A percentile compares a stretch with the other conserved stretches of the same genome.
These are phyloP conservation scores for Cryptoblepharus egeriae DNA, from an alignment of 2,797 vertebrate species.

Conservation along the genomic window DNA sequence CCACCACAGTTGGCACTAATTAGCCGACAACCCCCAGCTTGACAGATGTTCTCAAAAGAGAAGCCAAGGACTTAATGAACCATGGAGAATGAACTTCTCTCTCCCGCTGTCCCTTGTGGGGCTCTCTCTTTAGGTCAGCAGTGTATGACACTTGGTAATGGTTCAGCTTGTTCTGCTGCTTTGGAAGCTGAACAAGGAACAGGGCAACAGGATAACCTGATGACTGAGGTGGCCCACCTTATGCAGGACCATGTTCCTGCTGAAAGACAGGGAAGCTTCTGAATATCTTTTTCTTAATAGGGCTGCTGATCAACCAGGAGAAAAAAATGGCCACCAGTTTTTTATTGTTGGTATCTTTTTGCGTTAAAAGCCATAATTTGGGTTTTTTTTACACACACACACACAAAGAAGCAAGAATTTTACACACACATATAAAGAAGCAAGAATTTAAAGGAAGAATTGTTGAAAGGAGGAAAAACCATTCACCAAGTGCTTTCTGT, in stretches of 20 bases:
- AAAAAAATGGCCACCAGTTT: too few relatives aligned
- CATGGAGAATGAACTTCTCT: accelerated
- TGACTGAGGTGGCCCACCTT: not conserved
- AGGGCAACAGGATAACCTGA: not conserved
- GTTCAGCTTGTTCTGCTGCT: not conserved
- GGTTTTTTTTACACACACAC: too few relatives aligned
- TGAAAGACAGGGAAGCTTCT: not conserved
- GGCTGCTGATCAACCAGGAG: too few relatives aligned
- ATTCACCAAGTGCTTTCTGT: slow-evolving; percentile 53
- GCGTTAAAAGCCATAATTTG: too few relatives aligned
- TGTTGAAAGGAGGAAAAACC: slow-evolving; percentile 59
- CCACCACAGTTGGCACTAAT: slow-evolving; percentile 17
- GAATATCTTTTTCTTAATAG: too few relatives aligned
- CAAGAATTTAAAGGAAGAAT: slow-evolving; percentile 59
- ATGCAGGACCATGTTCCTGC: too few relatives aligned
- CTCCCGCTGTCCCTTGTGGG: not conserved
- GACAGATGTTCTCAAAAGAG: not conserved
- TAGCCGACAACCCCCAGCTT: slow-evolving; percentile 9
- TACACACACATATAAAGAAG: too few relatives aligned
- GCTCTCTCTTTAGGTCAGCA: not conserved
- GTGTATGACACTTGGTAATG: too few relatives aligned
- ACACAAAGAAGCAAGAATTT: too few relatives aligned
- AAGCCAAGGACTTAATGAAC: not conserved
- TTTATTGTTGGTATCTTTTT: too few relatives aligned
- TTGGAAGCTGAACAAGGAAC: not conserved